Conservation (phyloP, 2,888 invertebrate genomes). For the Drosophila glabriapex region DNA sequence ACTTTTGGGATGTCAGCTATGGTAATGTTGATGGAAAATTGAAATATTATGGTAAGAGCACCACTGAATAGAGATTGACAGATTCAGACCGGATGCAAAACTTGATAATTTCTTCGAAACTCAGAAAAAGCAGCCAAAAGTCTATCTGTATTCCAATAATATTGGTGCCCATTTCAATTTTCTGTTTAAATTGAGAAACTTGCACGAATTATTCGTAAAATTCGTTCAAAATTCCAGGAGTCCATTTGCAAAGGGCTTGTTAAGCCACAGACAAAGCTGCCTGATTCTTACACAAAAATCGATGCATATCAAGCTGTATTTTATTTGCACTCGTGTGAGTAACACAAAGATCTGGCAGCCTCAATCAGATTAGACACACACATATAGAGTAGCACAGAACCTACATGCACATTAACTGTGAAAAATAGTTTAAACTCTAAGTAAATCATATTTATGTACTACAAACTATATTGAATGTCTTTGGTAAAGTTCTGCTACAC, state of each 20-base stretch:
- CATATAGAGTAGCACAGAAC: not conserved
- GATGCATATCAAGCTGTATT: not conserved
- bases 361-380: not conserved
- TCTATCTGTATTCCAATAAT: constrained; percentile 17
- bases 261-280: not conserved
- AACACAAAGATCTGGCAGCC: not conserved
- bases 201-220: constrained; percentile 5
- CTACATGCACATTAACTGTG: not conserved
- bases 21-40: constrained; percentile 43
- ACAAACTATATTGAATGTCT: not conserved
- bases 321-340: not conserved
- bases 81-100: constrained; percentile 3
- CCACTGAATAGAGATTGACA: constrained; percentile 42
- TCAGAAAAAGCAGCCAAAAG: constrained; percentile 24
- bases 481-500: too few species aligned
- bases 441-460: not conserved
- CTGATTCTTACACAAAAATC: not conserved
- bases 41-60: constrained; percentile 42
- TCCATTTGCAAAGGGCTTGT: constrained; percentile 8
- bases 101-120: constrained; percentile 5
- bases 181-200: constrained; percentile 1
- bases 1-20: constrained; percentile 3
- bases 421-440: not conserved
- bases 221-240: constrained; percentile 5
- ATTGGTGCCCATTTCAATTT: not conserved